These are phyloP conservation scores for Lissonota sp. DNA, from an alignment of 2,888 invertebrate genomes.

Conservation along the genomic window DNA sequence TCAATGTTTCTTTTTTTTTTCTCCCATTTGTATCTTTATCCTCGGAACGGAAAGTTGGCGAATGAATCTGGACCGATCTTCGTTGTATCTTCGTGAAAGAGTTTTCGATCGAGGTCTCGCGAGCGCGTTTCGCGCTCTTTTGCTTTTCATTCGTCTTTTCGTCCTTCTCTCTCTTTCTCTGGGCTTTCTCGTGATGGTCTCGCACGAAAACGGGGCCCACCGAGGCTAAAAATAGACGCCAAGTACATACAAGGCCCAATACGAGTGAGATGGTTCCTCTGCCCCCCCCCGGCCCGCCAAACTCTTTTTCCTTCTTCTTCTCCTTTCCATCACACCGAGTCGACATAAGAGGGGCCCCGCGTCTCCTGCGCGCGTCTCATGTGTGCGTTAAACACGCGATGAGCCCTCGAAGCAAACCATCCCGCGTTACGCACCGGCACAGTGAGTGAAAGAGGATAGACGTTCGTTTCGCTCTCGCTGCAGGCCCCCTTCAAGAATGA, in stretches of 20 bases:
- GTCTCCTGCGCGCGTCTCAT: slow-evolving; percentile 16
- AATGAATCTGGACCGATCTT: too few species aligned
- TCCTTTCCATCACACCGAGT: slow-evolving; percentile 6
- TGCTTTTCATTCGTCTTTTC: too few species aligned
- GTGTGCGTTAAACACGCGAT: slow-evolving; percentile 88
- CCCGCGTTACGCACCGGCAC: slow-evolving; percentile 48
- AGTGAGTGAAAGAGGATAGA: slow-evolving; percentile 49
- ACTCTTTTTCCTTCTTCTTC: neutral
- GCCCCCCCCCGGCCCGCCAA: neutral
- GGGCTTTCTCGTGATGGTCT: slow-evolving; percentile 43
- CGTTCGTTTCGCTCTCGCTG: too few species aligned
- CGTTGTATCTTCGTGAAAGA: too few species aligned
- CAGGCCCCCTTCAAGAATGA: too few species aligned
- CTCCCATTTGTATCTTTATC: too few species aligned
- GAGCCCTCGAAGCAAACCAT: slow-evolving; percentile 86
- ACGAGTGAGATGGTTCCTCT: slow-evolving; percentile 46
- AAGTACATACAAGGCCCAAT: slow-evolving; percentile 61
- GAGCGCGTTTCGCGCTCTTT: slow-evolving; percentile 50
- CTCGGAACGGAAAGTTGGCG: too few species aligned
- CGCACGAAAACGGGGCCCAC: slow-evolving; percentile 18
- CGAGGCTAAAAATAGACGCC: slow-evolving; percentile 59
- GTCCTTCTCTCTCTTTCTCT: neutral
- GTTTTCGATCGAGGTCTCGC: slow-evolving; percentile 8
- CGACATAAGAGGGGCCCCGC: slow-evolving; percentile 13
- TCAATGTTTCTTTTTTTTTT: too few species aligned